Conservation (phyloP, 2,888 invertebrate genomes). For the Lymantria monacha region DNA sequence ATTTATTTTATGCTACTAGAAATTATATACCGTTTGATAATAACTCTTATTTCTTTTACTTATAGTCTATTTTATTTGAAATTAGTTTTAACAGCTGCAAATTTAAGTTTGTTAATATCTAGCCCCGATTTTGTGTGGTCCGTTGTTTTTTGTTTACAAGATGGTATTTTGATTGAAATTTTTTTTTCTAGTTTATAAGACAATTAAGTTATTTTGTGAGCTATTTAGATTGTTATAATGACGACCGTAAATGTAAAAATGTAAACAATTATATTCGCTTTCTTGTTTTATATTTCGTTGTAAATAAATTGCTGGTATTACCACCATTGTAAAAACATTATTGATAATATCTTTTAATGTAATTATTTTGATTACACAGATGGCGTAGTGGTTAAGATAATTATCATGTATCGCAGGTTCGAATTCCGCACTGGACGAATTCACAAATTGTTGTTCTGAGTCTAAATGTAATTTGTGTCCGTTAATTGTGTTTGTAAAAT, state of each 20-base stretch:
- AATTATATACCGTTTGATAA: neutral
- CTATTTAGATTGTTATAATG: constrained; percentile 18
- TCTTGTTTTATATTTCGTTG: neutral
- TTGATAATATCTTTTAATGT: too few species aligned
- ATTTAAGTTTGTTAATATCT: neutral
- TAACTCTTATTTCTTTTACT: neutral
- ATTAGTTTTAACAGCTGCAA: neutral
- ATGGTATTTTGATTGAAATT: constrained; percentile 30
- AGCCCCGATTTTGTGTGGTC: neutral
- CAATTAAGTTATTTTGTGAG: constrained; percentile 33
- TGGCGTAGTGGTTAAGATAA: too few species aligned
- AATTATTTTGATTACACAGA: too few species aligned
- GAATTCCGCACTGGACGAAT: too few species aligned
- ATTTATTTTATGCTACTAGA: neutral
- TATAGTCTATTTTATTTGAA: neutral
- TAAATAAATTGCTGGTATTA: too few species aligned
- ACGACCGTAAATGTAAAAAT: constrained; percentile 7
- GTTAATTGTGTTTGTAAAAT: too few species aligned
- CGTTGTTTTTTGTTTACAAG: constrained; percentile 25
- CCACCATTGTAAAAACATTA: too few species aligned
- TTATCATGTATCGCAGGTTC: too few species aligned
- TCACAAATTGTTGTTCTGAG: too few species aligned
- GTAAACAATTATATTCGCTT: constrained; percentile 20
- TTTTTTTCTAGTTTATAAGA: constrained; percentile 5
- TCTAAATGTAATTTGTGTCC: too few species aligned